A percentile compares a stretch with the other conserved stretches of the same genome.
Conservation (phyloP, 2,888 invertebrate genomes). For the Mesorhabditis belari region DNA sequence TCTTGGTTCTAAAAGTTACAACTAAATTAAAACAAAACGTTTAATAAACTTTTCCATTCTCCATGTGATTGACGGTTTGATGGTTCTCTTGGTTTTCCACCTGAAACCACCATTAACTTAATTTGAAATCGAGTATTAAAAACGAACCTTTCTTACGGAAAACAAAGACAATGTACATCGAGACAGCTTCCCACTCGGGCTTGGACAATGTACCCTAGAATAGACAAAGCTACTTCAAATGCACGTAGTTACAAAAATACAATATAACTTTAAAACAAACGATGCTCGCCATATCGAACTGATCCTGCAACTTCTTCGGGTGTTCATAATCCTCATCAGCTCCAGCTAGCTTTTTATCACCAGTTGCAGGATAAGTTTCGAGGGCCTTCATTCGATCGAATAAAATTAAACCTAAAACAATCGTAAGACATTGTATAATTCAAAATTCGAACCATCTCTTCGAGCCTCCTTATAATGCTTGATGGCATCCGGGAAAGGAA, state of each 20-base stretch:
- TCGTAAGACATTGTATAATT: too few relatives aligned
- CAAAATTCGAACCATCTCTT: too few relatives aligned
- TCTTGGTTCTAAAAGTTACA: too few relatives aligned
- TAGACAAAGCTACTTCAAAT: not conserved
- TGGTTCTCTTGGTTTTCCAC: not conserved
- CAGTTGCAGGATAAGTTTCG: conserved; percentile 37
- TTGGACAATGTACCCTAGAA: conserved; percentile 48
- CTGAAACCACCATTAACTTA: too few relatives aligned
- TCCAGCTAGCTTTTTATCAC: conserved; percentile 11
- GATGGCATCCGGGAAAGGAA: conserved; percentile 42
- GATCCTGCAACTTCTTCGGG: conserved; percentile 1
- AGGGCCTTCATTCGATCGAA: conserved; percentile 40
- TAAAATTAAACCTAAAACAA: conserved; percentile 3
- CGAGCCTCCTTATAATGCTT: conserved; percentile 13
- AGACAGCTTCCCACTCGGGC: conserved; percentile 51
- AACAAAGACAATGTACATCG: conserved; percentile 50
- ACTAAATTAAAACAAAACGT: too few relatives aligned
- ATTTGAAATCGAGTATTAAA: not conserved
- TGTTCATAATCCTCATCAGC: conserved; percentile 24
- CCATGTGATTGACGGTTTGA: too few relatives aligned
- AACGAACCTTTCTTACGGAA: conserved; percentile 34
- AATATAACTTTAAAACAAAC: too few relatives aligned
- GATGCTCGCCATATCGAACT: not conserved
- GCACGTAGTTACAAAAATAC: too few relatives aligned
- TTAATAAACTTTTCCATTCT: too few relatives aligned